phyloP scores from a whole-genome alignment of 2,888 invertebrate genomes.

The Leucozona laternaria region DNA sequence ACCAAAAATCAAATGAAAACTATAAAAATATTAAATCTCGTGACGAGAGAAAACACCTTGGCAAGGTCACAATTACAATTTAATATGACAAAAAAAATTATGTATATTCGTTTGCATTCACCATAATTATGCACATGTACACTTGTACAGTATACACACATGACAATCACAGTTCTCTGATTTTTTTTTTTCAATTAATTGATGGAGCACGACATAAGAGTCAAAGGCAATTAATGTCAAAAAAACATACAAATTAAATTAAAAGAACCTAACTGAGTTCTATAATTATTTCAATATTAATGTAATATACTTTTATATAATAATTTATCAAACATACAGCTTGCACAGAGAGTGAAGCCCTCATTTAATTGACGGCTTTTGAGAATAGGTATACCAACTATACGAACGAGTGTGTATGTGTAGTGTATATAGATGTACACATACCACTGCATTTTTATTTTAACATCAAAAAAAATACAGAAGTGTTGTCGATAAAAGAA shows the following conservation, averaged over 20 bases:
- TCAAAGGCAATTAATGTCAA: constrained; percentile 68
- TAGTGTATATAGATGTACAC: background rate
- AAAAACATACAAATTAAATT: constrained; percentile 23
- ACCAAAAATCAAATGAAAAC: constrained; percentile 8
- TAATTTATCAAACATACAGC: background rate
- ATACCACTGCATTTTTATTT: background rate
- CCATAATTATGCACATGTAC: constrained; percentile 25
- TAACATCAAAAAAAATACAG: constrained; percentile 11
- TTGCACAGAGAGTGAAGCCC: background rate
- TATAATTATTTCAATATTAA: constrained; percentile 31
- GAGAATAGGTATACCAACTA: background rate
- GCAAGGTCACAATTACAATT: constrained; percentile 40
- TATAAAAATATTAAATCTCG: constrained; percentile 43
- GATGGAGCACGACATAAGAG: constrained; percentile 64
- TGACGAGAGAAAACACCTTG: constrained; percentile 28
- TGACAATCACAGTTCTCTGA: background rate
- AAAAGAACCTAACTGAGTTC: constrained; percentile 15
- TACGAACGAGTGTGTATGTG: background rate
- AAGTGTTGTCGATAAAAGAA: background rate
- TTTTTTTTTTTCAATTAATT: constrained; percentile 47
- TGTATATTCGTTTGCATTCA: constrained; percentile 39
- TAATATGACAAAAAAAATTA: background rate
- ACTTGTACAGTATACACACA: background rate
- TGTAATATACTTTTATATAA: constrained; percentile 7
- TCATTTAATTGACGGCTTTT: background rate